These are phyloP conservation scores for Hemaris fuciformis DNA, from an alignment of 2,888 invertebrate genomes.

Conservation along the genomic window DNA sequence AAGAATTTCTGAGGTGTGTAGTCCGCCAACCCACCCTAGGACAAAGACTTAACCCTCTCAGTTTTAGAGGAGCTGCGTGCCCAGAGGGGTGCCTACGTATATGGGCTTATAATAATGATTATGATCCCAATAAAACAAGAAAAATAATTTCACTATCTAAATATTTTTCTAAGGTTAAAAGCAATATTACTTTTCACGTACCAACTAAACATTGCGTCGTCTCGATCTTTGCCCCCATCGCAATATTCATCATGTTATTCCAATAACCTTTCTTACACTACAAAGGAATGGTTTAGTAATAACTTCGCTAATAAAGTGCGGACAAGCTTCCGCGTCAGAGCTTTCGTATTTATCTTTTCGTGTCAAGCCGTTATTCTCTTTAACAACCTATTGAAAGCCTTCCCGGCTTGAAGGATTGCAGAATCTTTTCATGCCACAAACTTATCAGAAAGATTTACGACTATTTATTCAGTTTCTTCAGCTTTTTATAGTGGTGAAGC, in stretches of 20 bases:
- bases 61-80: too few species aligned
- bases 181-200: neutral
- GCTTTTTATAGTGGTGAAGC: too few species aligned
- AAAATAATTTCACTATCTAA: too few species aligned
- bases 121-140: too few species aligned
- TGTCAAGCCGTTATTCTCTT: neutral
- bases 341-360: slow-evolving; percentile 12
- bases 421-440: neutral
- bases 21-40: too few species aligned
- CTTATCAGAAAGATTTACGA: neutral
- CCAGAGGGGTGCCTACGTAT: too few species aligned
- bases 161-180: too few species aligned
- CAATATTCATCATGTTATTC: neutral
- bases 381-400: neutral
- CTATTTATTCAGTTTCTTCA: neutral
- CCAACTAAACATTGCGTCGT: neutral
- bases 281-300: neutral
- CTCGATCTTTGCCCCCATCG: neutral
- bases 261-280: neutral
- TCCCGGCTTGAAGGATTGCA: neutral
- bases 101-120: too few species aligned
- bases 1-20: too few species aligned
- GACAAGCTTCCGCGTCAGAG: neutral
- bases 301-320: neutral
- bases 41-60: too few species aligned